Conservation (phyloP, 2,888 invertebrate genomes). For the Minunthozetes semirufus region DNA sequence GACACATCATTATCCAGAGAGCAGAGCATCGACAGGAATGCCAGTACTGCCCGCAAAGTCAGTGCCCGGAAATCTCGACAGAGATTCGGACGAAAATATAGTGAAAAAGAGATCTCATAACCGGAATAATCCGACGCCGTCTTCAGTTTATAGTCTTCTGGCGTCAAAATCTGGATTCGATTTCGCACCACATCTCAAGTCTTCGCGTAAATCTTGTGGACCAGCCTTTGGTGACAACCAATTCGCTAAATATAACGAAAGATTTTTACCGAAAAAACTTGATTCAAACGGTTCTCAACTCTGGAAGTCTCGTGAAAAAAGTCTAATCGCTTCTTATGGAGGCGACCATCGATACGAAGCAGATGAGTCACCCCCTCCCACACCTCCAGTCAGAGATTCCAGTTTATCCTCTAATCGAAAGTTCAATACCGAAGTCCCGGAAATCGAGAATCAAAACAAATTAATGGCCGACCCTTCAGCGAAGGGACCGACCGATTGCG, state of each 20-base stretch:
- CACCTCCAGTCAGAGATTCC: conserved; percentile 35
- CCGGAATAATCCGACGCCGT: conserved; percentile 25
- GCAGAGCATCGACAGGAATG: neutral
- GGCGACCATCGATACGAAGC: neutral
- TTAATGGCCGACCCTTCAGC: conserved; percentile 16
- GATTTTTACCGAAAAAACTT: neutral
- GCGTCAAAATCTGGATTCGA: conserved; percentile 28
- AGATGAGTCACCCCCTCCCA: conserved; percentile 34
- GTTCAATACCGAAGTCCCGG: neutral
- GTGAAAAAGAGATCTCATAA: conserved; percentile 29
- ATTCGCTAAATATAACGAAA: conserved; percentile 8
- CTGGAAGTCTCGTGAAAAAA: conserved; percentile 13
- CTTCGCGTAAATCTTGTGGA: conserved; percentile 16
- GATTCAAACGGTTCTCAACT: neutral
- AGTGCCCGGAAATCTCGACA: conserved; percentile 12
- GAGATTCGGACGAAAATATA: conserved; percentile 25
- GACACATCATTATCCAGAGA: neutral
- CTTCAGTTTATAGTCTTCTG: conserved; percentile 28
- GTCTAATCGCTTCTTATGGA: neutral
- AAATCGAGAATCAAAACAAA: conserved; percentile 29
- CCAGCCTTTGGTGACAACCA: neutral
- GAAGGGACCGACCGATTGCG: conserved; percentile 22
- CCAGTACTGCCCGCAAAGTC: conserved; percentile 21
- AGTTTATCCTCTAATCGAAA: conserved; percentile 31
- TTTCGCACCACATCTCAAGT: conserved; percentile 6